Evolutionary conservation across 1,140 invertebrate species (phyloP), one percentile per base, ranked within the genome.

Genomic region (Dendrolimus punctatus): DNA sequence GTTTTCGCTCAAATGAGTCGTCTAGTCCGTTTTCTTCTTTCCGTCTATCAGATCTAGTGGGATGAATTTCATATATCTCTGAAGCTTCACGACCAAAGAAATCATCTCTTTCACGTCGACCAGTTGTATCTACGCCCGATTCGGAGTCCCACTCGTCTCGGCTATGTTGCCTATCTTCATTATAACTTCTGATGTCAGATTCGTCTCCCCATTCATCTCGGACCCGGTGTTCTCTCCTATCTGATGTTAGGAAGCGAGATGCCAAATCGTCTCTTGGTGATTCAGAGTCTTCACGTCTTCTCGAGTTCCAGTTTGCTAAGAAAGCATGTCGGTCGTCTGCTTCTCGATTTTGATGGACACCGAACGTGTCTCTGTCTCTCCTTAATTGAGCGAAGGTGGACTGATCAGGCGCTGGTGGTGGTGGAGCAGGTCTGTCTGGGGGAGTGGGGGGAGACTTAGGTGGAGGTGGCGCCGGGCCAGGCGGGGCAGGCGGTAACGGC

Each of bases 301-400:
- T 90, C 0, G 89, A 91, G 46, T 91, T 91, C 76, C 91, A 92
- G 44, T 92, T 92, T 8, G 90, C 89, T 39, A 91, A 85, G 69
- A 92, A 92, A 2, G 89, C 89, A 49, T 91, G 91, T 2, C 91
- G 86, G 53, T 85, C 85, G 42, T 87, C 86, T 5, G 83, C 79
- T 39, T 89, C 87, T 43, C 85, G 72, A 60, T 90, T 90, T 67
- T 91, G 90, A 58, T 91, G 89, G 0, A 90, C 90, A 0, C 91
- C 91, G 53, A 92, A 92, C 0, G 91, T 92, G 49, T 92, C 91
- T 8, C 91, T 72, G 59, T 92, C 91, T 55, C 91, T 90, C 1
- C 91, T 85, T 52, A 90, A 91, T 68, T 95, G 94, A 8, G 95
- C 91, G 23, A 94, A 94, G 88, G 93, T 64, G 0, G 88, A 80